Evolutionary conservation across 2,888 invertebrate species (phyloP), one percentile per base, ranked within the genome.

Genomic region (Blastobasis adustella): DNA sequence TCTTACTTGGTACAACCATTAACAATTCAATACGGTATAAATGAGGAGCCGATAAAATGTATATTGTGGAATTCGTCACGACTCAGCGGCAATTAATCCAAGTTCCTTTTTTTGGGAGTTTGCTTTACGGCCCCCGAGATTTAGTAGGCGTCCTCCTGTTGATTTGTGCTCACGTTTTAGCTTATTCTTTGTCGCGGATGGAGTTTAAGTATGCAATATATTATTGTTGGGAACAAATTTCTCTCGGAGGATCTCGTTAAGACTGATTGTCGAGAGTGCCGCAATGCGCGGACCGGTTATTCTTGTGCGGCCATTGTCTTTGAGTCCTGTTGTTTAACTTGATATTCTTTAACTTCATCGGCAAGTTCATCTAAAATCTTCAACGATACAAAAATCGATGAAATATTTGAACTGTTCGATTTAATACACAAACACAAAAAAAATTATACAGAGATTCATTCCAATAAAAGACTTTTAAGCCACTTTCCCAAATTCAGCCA

Each of bases 1-100:
- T 76, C 73, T 72, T 73, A 71, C 66, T 73, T 62, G 63, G 69
- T 70, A 73, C 74, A 72, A 68, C 79, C 85, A 86, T 87, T 86
- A 85, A 86, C 79, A 78, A 78, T 83, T 82, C 86, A 86, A 82
- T 85, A 62, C 77, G 62, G 66, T 71, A 82, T 79, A 84, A 86
- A 86, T 87, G 82, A 84, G 79, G 80, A 84, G 72, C 73, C 69
- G 83, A 86, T 85, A 86, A 86, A 82, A 85, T 82, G 79, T 84
- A 82, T 82, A 86, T 79, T 76, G 82, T 76, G 74, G 69, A 71
- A 76, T 82, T 79, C 81, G 75, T 84, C 82, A 81, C 74, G 73
- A 71, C 69, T 69, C 69, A 67, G 60, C 66, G 60, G 79, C 77
- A 82, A 86, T 86, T 85, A 85, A 84, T 85, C 79, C 73, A 59